These are phyloP conservation scores for Amniataba percoides DNA, from an alignment of 2,797 vertebrate species.

Conservation along the genomic window DNA sequence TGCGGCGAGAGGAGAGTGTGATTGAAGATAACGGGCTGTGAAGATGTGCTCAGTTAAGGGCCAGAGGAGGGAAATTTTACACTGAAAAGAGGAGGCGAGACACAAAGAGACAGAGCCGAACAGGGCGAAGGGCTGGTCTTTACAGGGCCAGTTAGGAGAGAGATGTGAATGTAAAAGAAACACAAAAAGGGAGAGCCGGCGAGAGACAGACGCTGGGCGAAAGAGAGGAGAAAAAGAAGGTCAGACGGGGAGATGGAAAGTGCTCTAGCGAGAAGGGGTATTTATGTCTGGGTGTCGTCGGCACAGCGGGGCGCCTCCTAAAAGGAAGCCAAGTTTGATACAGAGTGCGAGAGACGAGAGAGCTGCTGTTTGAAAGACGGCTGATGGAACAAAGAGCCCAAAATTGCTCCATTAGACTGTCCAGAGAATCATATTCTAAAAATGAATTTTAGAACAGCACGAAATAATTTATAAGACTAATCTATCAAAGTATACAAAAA, in stretches of 20 bases:
- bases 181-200: conserved; percentile 37
- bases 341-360: conserved; percentile 55
- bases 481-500: conserved; percentile 77
- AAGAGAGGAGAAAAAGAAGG: conserved; percentile 71
- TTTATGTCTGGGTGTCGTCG: conserved; percentile 78
- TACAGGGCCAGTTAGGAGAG: conserved; percentile 29
- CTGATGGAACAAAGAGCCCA: conserved; percentile 71
- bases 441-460: conserved; percentile 63
- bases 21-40: conserved; percentile 56
- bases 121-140: conserved; percentile 44
- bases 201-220: conserved; percentile 41
- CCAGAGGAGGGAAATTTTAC: conserved; percentile 28
- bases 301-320: conserved; percentile 73
- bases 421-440: conserved; percentile 64
- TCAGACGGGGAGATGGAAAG: conserved; percentile 74
- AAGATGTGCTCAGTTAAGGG: conserved; percentile 58
- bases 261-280: conserved; percentile 64
- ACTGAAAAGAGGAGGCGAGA: conserved; percentile 39
- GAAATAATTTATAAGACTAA: conserved; percentile 81
- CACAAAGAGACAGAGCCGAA: conserved; percentile 52
- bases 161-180: conserved; percentile 56
- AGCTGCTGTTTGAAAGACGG: conserved; percentile 53
- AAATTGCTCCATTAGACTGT: conserved; percentile 78
- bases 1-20: conserved; percentile 51
- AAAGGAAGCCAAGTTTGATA: conserved; percentile 74